Evolutionary conservation across 2,888 invertebrate species (phyloP), one percentile per base, ranked within the genome.

Genomic region (Drosophila yooni): DNA sequence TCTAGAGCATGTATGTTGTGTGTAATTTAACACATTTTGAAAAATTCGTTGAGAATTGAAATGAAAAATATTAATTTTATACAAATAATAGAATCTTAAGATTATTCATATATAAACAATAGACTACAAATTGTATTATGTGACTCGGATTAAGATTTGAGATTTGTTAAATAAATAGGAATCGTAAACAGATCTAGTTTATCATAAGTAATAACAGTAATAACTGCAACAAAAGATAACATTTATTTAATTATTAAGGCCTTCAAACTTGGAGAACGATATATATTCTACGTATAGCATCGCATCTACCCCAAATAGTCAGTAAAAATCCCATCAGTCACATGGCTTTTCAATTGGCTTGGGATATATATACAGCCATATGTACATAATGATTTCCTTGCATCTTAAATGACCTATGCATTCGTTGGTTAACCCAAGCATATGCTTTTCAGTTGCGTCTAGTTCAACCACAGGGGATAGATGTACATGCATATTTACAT

Each of bases 401-500:
- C 21, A 57, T 40, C 38, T 54, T 54, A 34, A 54, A 54, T 54
- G 33, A 54, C 34, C 18, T 36, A 18, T 36, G 25, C 25, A 54
- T 25, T n/a, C 27, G 27, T 56, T 56, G 56, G 29, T 40, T 57
- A 57, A 29, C 57, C 40, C 43, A 31, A 31, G 43, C 57, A 31
- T 11, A 11, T 29, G 29, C 57, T 31, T 29, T 43, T 43, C 29
- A 43, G 57, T 57, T 43, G 29, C 21, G 31, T 43, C 29, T 31
- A 57, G 57, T 43, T 31, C 27, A 40, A 40, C n/a, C 27, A 13
- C n/a, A 29, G 56, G 56, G 56, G 18, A 36, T 27, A 38, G 13
- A 40, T 40, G n/a, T 10, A 15, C n/a, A 29, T 29, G 29, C 29
- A 36, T 7, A 56, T 3, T 34, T 5, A 7, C 1, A 34, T 7